These are phyloP conservation scores for Biston stratarius DNA, from an alignment of 2,888 invertebrate species.

Conservation along the genomic window DNA sequence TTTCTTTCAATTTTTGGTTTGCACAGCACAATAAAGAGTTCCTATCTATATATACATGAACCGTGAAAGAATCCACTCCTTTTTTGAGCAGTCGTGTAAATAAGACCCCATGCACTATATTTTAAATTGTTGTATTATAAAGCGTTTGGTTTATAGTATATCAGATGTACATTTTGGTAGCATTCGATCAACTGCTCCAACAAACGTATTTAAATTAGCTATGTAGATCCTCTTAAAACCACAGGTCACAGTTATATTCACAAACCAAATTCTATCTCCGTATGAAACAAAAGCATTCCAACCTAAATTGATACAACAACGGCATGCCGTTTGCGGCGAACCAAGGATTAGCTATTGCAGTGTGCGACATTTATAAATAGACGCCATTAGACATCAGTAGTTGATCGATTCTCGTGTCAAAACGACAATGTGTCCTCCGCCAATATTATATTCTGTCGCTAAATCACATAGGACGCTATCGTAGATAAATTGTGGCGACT, in stretches of 20 bases:
- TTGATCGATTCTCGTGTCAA: constrained; percentile 70
- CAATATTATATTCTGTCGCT: constrained; percentile 41
- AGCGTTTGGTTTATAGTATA: too few species aligned
- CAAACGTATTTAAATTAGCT: too few species aligned
- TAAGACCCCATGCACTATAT: too few species aligned
- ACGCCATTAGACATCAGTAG: constrained; percentile 72
- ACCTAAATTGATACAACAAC: constrained; percentile 40
- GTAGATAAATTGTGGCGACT: constrained; percentile 24
- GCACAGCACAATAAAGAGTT: too few species aligned
- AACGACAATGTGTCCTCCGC: constrained; percentile 39
- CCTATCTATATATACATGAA: too few species aligned
- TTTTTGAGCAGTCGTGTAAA: too few species aligned
- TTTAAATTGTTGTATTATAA: too few species aligned
- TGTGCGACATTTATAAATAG: constrained; percentile 78
- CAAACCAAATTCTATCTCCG: constrained; percentile 13
- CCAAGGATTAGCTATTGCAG: constrained; percentile 82
- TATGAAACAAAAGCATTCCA: constrained; percentile 55
- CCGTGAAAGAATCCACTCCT: too few species aligned
- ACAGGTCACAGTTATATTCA: not conserved
- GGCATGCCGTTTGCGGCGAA: constrained; percentile 76
- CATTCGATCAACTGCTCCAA: too few species aligned
- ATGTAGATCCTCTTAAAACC: not conserved
- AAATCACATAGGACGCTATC: constrained; percentile 32
- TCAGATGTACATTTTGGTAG: too few species aligned
- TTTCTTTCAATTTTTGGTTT: too few species aligned